Evolutionary conservation across 2,113 vertebrate species (phyloP).

Genomic region (Saccopteryx bilineata): DNA sequence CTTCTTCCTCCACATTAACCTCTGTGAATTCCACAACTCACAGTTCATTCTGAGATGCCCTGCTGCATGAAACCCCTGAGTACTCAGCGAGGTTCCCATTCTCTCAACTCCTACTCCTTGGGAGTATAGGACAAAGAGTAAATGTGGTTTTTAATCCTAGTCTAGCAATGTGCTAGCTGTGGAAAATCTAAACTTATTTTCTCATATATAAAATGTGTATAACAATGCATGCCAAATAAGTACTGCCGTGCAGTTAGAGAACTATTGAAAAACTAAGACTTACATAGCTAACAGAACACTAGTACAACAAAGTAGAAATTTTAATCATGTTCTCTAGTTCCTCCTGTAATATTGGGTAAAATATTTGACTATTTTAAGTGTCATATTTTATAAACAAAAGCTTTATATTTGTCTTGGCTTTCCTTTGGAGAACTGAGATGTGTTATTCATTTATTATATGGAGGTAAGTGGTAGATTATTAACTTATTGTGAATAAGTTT

Average conservation of each 20-base stretch:
- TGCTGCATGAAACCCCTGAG: background rate
- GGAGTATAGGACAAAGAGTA: background rate
- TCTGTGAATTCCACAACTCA: background rate
- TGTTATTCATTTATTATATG: background rate
- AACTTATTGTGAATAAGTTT: background rate
- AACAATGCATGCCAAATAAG: background rate
- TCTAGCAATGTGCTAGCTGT: background rate
- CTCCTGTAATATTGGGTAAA: background rate
- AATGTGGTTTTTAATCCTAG: background rate
- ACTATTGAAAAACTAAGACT: background rate
- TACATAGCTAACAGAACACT: background rate
- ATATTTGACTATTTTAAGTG: background rate
- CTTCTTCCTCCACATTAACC: background rate
- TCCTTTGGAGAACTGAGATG: background rate
- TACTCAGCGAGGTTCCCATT: background rate
- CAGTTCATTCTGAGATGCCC: background rate
- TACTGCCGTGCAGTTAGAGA: background rate
- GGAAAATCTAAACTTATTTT: background rate
- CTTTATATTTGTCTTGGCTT: constrained; percentile 9
- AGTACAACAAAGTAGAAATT: background rate
- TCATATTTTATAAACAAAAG: background rate
- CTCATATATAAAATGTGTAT: background rate
- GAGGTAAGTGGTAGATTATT: background rate
- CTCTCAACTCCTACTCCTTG: background rate
- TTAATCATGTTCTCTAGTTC: background rate